Percentiles rank a stretch among this genome's conserved stretches.
These are phyloP conservation scores for Semaprochilodus insignis DNA, from an alignment of 2,797 vertebrate species.

Conservation along the genomic window DNA sequence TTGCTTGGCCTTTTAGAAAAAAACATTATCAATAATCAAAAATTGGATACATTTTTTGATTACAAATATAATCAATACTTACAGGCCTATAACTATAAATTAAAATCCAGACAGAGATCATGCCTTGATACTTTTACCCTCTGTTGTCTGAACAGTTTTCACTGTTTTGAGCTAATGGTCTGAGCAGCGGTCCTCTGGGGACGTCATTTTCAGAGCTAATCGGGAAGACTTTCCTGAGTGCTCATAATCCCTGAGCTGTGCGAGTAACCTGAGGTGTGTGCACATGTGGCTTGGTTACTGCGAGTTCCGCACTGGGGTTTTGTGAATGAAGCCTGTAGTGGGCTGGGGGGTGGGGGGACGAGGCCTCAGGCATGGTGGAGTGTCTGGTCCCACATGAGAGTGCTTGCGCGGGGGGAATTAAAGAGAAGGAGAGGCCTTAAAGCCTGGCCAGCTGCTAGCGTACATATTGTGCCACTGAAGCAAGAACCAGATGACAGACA, in stretches of 20 bases:
- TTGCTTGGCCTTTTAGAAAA: no score
- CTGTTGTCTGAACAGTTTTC: slow-evolving; percentile 2
- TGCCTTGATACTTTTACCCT: neutral
- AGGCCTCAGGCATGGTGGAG: slow-evolving; percentile 67
- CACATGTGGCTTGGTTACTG: slow-evolving; percentile 55
- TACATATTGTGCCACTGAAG: slow-evolving; percentile 70
- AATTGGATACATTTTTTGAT: no score
- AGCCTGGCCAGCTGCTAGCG: slow-evolving; percentile 70
- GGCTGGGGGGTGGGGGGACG: slow-evolving; percentile 38
- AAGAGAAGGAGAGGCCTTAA: slow-evolving; percentile 65
- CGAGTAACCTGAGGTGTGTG: slow-evolving; percentile 57
- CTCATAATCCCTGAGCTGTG: slow-evolving; percentile 40
- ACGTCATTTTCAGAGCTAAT: slow-evolving; percentile 35
- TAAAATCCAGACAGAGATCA: neutral
- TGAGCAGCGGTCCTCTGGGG: slow-evolving; percentile 13
- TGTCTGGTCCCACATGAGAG: slow-evolving; percentile 69
- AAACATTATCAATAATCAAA: no score
- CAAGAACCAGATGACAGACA: slow-evolving; percentile 77
- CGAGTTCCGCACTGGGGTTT: slow-evolving; percentile 37
- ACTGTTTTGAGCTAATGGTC: slow-evolving; percentile 32
- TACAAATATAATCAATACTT: neutral
- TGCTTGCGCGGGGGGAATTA: slow-evolving; percentile 68
- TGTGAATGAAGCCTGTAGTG: slow-evolving; percentile 41
- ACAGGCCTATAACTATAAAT: neutral
- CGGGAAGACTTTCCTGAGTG: slow-evolving; percentile 38